phyloP scores from a whole-genome alignment of 2,113 vertebrate species.

The Ivindomyrus marchei region DNA sequence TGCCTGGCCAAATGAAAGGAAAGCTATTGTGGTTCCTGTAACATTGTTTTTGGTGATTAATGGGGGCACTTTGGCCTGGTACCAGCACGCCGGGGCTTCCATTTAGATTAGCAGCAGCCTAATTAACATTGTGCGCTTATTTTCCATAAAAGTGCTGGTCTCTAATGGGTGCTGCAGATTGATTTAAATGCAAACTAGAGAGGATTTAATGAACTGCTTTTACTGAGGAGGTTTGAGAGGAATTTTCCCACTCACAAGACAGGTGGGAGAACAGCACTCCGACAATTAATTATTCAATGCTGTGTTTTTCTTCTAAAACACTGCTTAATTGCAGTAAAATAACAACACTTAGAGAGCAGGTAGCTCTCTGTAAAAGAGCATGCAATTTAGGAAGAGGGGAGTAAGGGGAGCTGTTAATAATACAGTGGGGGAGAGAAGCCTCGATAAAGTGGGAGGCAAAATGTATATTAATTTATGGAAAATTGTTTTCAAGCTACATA shows the following conservation, averaged over 20 bases:
- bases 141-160: constrained; percentile 49
- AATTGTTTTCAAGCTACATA: neutral
- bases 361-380: neutral
- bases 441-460: neutral
- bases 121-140: constrained; percentile 55
- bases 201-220: constrained; percentile 68
- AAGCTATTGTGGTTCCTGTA: neutral
- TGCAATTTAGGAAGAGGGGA: neutral
- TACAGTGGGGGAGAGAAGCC: neutral
- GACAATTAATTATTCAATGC: constrained; percentile 56
- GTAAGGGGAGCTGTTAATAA: neutral
- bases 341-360: constrained; percentile 15
- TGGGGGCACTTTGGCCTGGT: constrained; percentile 54
- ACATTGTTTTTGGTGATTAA: constrained; percentile 47
- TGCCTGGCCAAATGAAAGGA: neutral
- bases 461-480: neutral
- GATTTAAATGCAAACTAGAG: constrained; percentile 69
- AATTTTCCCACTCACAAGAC: constrained; percentile 51
- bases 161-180: constrained; percentile 62
- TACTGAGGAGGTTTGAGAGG: constrained; percentile 58
- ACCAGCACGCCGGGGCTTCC: constrained; percentile 54
- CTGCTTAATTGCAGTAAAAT: constrained; percentile 36
- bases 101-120: constrained; percentile 60
- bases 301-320: constrained; percentile 41
- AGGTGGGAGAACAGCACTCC: constrained; percentile 53